Evolutionary conservation across 1,140 invertebrate species (phyloP).

Genomic region (Triops longicaudatus): DNA sequence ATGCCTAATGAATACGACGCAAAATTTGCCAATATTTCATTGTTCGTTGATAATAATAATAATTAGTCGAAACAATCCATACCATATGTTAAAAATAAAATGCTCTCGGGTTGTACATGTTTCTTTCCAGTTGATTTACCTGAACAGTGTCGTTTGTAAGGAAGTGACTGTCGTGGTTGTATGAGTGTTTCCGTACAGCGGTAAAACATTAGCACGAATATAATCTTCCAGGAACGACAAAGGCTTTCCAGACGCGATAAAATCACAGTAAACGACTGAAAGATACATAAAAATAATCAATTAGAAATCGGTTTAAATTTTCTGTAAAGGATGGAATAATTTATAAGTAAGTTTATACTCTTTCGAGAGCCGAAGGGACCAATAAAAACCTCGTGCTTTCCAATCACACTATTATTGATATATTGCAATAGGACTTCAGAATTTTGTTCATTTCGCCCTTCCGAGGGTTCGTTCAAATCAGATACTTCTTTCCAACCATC

Average conservation of each 20-base stretch:
- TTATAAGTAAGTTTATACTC: neutral
- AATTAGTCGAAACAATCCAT: too few relatives aligned
- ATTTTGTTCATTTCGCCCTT: neutral
- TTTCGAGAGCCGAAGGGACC: conserved; percentile 20
- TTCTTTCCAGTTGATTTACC: conserved; percentile 48
- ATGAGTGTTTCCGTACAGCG: conserved; percentile 76
- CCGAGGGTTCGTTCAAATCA: neutral
- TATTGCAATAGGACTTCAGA: neutral
- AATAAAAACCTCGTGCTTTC: conserved; percentile 1
- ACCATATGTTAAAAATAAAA: too few relatives aligned
- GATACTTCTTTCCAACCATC: too few relatives aligned
- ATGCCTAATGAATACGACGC: conserved; percentile 44
- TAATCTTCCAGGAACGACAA: conserved; percentile 83
- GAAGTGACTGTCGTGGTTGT: conserved; percentile 76
- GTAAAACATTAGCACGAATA: conserved; percentile 67
- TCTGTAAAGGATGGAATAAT: neutral
- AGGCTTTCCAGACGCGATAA: conserved; percentile 68
- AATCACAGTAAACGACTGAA: conserved; percentile 73
- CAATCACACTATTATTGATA: conserved; percentile 12
- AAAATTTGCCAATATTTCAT: too few relatives aligned
- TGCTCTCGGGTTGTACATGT: too few relatives aligned
- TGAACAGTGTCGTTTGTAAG: conserved; percentile 73
- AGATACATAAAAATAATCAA: conserved; percentile 40
- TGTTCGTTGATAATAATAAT: too few relatives aligned
- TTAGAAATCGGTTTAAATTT: neutral